Evolutionary conservation across 2,797 vertebrate species (phyloP).

Genomic region (Antennarius maculatus): DNA sequence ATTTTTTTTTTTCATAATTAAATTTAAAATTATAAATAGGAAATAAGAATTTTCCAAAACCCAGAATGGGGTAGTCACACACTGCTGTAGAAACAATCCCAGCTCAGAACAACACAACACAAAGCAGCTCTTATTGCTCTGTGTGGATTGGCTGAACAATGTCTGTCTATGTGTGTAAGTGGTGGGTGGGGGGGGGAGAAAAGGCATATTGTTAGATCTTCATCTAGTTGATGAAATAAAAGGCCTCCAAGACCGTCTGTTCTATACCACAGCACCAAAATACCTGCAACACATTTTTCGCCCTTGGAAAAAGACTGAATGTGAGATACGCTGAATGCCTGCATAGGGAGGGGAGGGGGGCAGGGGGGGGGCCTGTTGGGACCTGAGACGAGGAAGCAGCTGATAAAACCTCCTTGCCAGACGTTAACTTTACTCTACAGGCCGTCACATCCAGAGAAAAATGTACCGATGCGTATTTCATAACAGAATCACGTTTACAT

Average conservation of each 20-base stretch:
- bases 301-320: background rate
- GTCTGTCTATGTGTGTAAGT: background rate
- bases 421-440: background rate
- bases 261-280: background rate
- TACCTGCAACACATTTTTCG: slow-evolving; percentile 14
- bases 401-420: slow-evolving; percentile 20
- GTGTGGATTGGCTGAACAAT: slow-evolving; percentile 18
- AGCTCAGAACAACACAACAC: slow-evolving; percentile 13
- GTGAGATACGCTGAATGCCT: slow-evolving; percentile 64
- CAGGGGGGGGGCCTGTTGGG: slow-evolving; percentile 62
- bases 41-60: background rate
- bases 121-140: slow-evolving; percentile 51
- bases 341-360: slow-evolving; percentile 31
- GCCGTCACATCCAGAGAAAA: background rate
- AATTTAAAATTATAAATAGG: too few relatives aligned
- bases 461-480: too few relatives aligned
- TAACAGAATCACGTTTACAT: too few relatives aligned
- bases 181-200: background rate
- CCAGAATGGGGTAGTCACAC: slow-evolving; percentile 25
- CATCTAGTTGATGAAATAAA: slow-evolving; percentile 10
- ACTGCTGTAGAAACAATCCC: slow-evolving; percentile 29
- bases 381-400: slow-evolving; percentile 58
- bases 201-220: slow-evolving; percentile 16
- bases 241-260: slow-evolving; percentile 1
- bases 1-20: too few relatives aligned